Conservation (phyloP, 2,888 invertebrate genomes). For the Coenonympha glycerion region DNA sequence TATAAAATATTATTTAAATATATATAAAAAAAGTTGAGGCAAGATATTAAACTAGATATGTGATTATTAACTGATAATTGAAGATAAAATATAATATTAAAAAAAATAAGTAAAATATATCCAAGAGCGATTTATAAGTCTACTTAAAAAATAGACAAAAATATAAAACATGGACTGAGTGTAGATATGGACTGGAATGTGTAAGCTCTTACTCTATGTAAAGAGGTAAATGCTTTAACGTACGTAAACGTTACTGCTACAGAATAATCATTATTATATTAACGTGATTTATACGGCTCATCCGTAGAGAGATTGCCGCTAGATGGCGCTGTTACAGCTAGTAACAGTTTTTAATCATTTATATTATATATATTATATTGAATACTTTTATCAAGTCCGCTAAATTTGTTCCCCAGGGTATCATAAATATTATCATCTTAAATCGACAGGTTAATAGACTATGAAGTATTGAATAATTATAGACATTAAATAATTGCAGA, state of each 20-base stretch:
- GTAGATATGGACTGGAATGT: constrained; percentile 61
- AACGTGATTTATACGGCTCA: too few species aligned
- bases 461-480: neutral
- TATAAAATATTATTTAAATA: neutral
- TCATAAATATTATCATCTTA: neutral
- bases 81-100: too few species aligned
- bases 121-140: too few species aligned
- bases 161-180: constrained; percentile 43
- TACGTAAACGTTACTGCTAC: constrained; percentile 21
- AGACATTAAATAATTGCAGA: neutral
- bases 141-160: neutral
- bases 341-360: too few species aligned
- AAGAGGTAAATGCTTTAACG: constrained; percentile 52
- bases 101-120: too few species aligned
- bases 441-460: neutral
- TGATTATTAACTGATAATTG: too few species aligned
- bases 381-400: constrained; percentile 44
- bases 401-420: constrained; percentile 53
- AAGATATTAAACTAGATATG: constrained; percentile 3
- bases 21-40: constrained; percentile 7
- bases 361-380: constrained; percentile 25
- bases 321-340: too few species aligned
- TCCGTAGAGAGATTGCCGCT: too few species aligned
- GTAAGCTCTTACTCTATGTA: constrained; percentile 35
- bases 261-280: constrained; percentile 22